Conservation (phyloP, 2,113 vertebrate genomes). For the Zosterops hypoxanthus region DNA sequence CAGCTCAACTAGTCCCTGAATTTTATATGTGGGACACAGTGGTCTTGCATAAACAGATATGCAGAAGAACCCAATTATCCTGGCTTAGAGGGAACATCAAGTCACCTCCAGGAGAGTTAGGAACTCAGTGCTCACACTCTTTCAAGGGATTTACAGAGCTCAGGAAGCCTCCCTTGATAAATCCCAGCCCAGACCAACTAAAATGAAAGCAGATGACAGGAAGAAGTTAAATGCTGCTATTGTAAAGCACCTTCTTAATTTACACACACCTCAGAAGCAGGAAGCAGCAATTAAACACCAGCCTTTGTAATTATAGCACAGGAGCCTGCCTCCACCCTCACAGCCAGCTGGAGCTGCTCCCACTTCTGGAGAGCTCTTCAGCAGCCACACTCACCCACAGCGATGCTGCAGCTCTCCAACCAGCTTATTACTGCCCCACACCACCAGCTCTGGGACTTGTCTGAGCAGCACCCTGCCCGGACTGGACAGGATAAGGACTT, state of each 20-base stretch:
- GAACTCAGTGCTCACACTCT: neutral
- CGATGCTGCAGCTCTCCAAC: neutral
- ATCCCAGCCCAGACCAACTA: neutral
- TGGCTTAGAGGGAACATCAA: neutral
- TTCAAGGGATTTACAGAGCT: neutral
- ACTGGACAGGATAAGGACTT: neutral
- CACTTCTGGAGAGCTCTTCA: neutral
- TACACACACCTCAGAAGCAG: neutral
- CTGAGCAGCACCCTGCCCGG: neutral
- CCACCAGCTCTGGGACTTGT: neutral
- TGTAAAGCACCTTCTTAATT: neutral
- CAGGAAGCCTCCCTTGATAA: neutral
- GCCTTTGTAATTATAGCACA: neutral
- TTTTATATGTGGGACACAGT: rapidly evolving
- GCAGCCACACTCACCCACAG: neutral
- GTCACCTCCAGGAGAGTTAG: neutral
- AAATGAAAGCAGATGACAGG: neutral
- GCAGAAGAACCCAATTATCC: neutral
- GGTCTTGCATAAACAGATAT: neutral
- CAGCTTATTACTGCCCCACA: neutral
- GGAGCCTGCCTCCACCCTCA: neutral
- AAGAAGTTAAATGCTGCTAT: neutral
- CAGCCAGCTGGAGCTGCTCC: neutral
- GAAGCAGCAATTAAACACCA: neutral
- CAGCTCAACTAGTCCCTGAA: neutral